Base-by-base conservation (phyloP, 2,888 invertebrate genomes). In the Rhopalosiphum nymphaeae region DNA sequence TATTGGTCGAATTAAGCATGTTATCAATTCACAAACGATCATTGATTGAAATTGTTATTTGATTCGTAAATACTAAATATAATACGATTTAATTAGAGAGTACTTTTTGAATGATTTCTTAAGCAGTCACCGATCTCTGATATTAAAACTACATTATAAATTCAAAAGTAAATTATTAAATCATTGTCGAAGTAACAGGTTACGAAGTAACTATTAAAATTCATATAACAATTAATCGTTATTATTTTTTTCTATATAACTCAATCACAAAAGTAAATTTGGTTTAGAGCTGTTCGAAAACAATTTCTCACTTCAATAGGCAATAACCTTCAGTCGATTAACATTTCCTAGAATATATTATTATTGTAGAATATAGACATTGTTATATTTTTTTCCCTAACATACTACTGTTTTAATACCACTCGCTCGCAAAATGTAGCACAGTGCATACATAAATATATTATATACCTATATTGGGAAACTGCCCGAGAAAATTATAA, bases 281-380 rank as follows among this genome's bases (percentile, higher is more conserved):
- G 29, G 29, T 86, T n/a, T 29, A 86, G 29, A 86, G 46, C 16
- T 36, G 36, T 78, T 78, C 21, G 21, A 86, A 86, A 46, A 86
- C 7, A 86, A 86, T 86, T 86, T 86, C 5, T 46, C 29, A 86
- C 86, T 86, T 46, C 29, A 29, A 86, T 86, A 46, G 44, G 4
- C 44, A 46, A 46, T 86, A 86, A 86, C 86, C 86, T 86, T 86
- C 29, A 29, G 29, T 85, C 10, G 44, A 85, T 85, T 85, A 85
- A 44, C 29, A 46, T 86, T 46, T 44, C 16, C 11, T 46, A 26
- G 86, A 46, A 86, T 86, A 46, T 46, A 46, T 29, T 86, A 86
- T 86, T 46, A 86, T 86, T 46, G 46, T 78, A 78, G 21, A 46
- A 46, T 86, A 46, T 46, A 67, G 44, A 78, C 78, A 78, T 78